phyloP scores from a whole-genome alignment of 2,888 invertebrate genomes.

The Drosophila macrospina region DNA sequence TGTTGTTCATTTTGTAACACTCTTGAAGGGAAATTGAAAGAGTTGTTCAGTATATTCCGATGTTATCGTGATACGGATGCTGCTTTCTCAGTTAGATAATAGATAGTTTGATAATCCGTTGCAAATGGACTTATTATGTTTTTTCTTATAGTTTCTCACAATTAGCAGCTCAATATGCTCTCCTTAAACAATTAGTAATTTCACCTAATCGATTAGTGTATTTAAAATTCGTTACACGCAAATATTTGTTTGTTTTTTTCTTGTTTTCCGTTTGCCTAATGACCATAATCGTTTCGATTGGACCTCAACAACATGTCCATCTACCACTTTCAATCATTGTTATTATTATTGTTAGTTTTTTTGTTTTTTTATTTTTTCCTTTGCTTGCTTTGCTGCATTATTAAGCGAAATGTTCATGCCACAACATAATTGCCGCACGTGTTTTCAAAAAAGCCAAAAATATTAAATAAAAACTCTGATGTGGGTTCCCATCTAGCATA shows the following conservation, averaged over 20 bases:
- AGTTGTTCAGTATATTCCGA: neutral
- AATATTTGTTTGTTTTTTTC: constrained; percentile 23
- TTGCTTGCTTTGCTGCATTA: constrained; percentile 50
- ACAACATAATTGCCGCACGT: constrained; percentile 69
- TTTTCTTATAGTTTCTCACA: no score
- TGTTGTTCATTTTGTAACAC: neutral
- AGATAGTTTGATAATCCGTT: no score
- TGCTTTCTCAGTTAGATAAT: neutral
- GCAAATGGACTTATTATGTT: no score
- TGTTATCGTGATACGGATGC: neutral
- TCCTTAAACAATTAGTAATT: no score
- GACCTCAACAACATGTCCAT: constrained; percentile 43
- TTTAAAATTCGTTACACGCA: neutral
- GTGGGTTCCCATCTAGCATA: constrained; percentile 43
- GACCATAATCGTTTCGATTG: constrained; percentile 51
- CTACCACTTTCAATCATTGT: constrained; percentile 49
- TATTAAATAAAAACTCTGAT: constrained; percentile 27
- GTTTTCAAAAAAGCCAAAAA: constrained; percentile 42
- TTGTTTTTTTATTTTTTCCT: constrained; percentile 17
- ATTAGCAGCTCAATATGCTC: no score
- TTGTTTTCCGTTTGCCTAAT: constrained; percentile 43
- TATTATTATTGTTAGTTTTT: constrained; percentile 32
- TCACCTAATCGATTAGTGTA: neutral
- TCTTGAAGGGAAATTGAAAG: neutral
- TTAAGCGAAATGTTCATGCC: constrained; percentile 62